These are phyloP conservation scores for Chalcis sispes DNA, from an alignment of 2,888 invertebrate species.

Conservation along the genomic window DNA sequence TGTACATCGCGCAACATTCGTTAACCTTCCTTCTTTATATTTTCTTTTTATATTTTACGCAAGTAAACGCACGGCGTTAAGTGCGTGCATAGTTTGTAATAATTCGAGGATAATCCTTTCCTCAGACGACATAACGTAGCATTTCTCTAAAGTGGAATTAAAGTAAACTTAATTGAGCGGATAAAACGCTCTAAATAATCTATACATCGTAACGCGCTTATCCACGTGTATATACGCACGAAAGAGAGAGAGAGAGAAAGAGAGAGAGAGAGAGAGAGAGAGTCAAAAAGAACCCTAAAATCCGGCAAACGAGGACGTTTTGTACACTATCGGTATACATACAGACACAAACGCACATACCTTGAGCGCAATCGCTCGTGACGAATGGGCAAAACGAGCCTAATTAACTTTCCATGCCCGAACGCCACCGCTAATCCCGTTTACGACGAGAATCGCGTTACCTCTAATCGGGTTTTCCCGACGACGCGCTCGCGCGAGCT, in stretches of 20 bases:
- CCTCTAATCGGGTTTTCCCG: constrained; percentile 52
- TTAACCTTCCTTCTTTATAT: too few relatives aligned
- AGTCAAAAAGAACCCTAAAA: constrained; percentile 36
- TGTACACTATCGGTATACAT: constrained; percentile 37
- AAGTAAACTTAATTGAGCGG: constrained; percentile 45
- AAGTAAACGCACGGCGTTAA: not conserved
- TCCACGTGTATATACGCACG: not conserved
- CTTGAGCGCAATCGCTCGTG: constrained; percentile 58
- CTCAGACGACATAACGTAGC: not conserved
- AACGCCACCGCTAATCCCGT: constrained; percentile 53
- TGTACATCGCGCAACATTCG: not conserved
- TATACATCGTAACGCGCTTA: constrained; percentile 17
- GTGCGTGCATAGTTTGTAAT: constrained; percentile 13
- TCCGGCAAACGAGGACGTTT: constrained; percentile 34
- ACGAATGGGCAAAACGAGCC: constrained; percentile 61
- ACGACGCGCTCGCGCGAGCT: too few relatives aligned
- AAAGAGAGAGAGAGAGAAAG: too few relatives aligned
- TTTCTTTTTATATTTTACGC: not conserved
- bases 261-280: too few relatives aligned
- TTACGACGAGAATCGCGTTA: constrained; percentile 53
- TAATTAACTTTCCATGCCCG: constrained; percentile 55
- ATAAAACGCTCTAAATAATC: constrained; percentile 45
- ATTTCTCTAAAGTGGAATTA: constrained; percentile 42
- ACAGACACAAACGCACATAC: constrained; percentile 47
- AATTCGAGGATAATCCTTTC: constrained; percentile 28